phyloP scores from a whole-genome alignment of 2,888 invertebrate genomes.

The Cremastobaeus sp. region DNA sequence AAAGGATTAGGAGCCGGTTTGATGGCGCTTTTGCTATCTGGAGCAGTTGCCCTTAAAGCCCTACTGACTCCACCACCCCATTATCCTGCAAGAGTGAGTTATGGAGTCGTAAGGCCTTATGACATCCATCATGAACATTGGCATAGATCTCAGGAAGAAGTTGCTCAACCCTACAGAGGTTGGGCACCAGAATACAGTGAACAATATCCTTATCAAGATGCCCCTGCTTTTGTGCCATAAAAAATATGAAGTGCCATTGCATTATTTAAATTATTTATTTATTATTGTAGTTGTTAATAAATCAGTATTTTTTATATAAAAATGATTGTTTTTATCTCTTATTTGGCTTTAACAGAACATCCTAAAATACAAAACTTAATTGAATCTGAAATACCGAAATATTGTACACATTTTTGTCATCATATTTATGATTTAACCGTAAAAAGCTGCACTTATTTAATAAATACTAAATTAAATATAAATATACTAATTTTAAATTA shows the following conservation, averaged over 20 bases:
- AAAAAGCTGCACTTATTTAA: too few species aligned
- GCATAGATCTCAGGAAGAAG: constrained; percentile 76
- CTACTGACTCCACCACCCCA: constrained; percentile 69
- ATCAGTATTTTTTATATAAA: constrained; percentile 47
- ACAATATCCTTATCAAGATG: constrained; percentile 72
- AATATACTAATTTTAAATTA: too few species aligned
- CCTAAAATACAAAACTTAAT: too few species aligned
- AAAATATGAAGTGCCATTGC: constrained; percentile 25
- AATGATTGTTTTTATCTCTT: constrained; percentile 5
- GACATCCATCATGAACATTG: constrained; percentile 76
- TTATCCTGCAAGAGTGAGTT: constrained; percentile 72
- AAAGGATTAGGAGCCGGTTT: constrained; percentile 83
- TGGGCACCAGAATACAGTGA: constrained; percentile 74
- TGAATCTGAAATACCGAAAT: too few species aligned
- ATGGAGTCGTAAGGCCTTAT: constrained; percentile 73
- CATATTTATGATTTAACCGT: too few species aligned
- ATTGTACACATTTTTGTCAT: too few species aligned
- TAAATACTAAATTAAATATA: too few species aligned
- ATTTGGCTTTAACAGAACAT: too few species aligned
- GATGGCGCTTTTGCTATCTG: constrained; percentile 82
- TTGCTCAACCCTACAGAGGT: constrained; percentile 72
- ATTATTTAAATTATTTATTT: constrained; percentile 64
- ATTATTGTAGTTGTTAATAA: constrained; percentile 53
- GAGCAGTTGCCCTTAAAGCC: constrained; percentile 75
- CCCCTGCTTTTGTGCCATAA: constrained; percentile 62